Base-by-base conservation (phyloP, 2,113 vertebrate genomes). In the Petromus typicus region DNA sequence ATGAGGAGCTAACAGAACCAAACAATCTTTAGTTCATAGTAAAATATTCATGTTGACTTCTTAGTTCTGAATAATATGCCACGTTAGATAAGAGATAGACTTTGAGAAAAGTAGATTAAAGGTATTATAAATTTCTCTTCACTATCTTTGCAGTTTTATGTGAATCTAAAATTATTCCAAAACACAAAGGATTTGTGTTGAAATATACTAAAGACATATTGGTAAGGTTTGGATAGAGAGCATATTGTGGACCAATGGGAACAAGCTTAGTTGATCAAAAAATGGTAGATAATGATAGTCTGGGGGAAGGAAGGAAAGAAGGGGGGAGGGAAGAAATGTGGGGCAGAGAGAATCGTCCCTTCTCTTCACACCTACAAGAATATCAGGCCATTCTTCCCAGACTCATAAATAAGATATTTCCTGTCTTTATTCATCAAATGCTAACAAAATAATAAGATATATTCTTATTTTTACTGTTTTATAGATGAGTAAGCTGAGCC, bases 81-180 rank as follows among this genome's bases (percentile, higher is more conserved):
- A 59, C 80, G 32, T 83, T 79, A 92, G 16, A 2, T 56, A 67
- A 78, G 9, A 64, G 5, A 5, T 23, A 48, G 89, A 30, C 13
- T 34, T 45, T 61, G 95, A 5, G 12, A 2, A 87, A 90, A 79
- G 17, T 73, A 16, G 4, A 5, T 22, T 34, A 94, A 78, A 0
- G 3, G 5, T 9, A 57, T 25, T 66, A 27, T 17, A 11, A 85
- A 88, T 86, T 56, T 43, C 37, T 71, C 54, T 56, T 90, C 61
- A 82, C 27, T 73, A 34, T 71, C 51, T 85, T 71, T 7, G 4
- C 0, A 89, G 34, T 79, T 86, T 66, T 61, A 27, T 59, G 5
- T 59, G 40, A 86, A 66, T 67, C 43, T 63, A 84, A 90, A 91
- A 66, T 71, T 86, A 83, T 85, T 80, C 73, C 67, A 67, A 88